Base-by-base conservation (phyloP, 2,888 invertebrate genomes). In the Acanthoscelides obtectus region DNA sequence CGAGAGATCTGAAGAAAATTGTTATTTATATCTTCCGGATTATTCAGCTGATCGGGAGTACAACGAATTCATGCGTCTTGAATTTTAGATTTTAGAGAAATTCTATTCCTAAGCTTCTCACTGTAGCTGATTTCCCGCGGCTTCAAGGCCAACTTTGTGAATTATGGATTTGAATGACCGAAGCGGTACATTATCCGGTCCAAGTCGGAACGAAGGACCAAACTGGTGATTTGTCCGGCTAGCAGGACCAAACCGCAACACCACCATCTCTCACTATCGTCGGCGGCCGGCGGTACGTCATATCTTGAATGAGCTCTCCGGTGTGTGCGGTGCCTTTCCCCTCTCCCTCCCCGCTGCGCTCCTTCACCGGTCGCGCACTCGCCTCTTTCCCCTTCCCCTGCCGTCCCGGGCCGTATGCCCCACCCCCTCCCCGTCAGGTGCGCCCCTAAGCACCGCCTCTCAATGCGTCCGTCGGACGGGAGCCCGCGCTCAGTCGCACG, bases 401-500 rank as follows among this genome's bases (percentile, higher is more conserved):
- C 45, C 45, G 12, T 45, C 45, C 45, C 17, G 8, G 45, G 45
- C 45, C 45, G 5, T 45, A 45, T 17, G 45, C 45, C 45, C 45
- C 45, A 45, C 45, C 45, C 45, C 45, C 45, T 45, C 45, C 45
- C 45, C 45, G 45, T 45, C 45, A 45, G 45, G 45, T 45, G 45
- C 45, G 45, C 45, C 45, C 45, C 45, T 6, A 45, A 45, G 45
- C 45, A 45, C 45, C 45, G 45, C 45, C 45, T 45, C 17, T 12
- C 45, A 45, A 45, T 45, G 45, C 83, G 83, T 80, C 84, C 83
- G 81, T 80, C 20, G 22, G 22, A 22, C 22, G 1, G 80, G 45
- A 45, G 80, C 79, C 82, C 82, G 83, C 84, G 83, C 82, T 84
- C 83, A 84, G 84, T 84, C 84, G 83, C 83, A 83, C 83, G 83